Percentiles rank a stretch among this genome's conserved stretches.
Evolutionary conservation across 2,113 vertebrate genomes (phyloP).

Genomic region (Brachionichthys hirsutus): DNA sequence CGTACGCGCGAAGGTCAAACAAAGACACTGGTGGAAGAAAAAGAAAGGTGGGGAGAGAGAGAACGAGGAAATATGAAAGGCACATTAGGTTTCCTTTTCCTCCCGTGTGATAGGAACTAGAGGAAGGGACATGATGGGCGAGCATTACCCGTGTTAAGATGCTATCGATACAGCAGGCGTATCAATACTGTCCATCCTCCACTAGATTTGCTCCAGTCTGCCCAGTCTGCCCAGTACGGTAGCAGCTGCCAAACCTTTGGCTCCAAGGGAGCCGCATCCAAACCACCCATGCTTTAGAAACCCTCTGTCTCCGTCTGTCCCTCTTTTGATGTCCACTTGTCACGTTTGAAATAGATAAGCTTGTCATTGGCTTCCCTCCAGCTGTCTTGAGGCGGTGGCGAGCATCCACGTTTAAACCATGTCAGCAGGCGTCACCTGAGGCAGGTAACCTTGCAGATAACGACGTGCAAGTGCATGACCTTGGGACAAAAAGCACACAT

Average conservation of each 20-base stretch:
- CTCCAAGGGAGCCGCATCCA: conserved; percentile 43
- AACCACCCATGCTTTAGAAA: conserved; percentile 26
- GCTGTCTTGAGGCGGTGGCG: conserved; percentile 33
- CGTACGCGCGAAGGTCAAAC: conserved; percentile 65
- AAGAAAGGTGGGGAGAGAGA: conserved; percentile 33
- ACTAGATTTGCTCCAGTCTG: too few relatives aligned
- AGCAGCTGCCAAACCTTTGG: conserved; percentile 44
- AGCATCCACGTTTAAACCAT: conserved; percentile 61
- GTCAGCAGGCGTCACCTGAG: conserved; percentile 47
- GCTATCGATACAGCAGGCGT: too few relatives aligned
- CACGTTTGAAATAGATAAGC: conserved; percentile 67
- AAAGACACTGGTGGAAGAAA: conserved; percentile 18
- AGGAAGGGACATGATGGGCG: too few relatives aligned
- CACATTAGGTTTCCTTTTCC: too few relatives aligned
- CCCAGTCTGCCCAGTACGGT: conserved; percentile 61
- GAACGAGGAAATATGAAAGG: conserved; percentile 11
- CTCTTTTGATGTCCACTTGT: conserved; percentile 26
- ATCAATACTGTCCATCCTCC: background rate
- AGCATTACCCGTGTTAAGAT: too few relatives aligned
- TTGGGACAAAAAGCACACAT: too few relatives aligned
- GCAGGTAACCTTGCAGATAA: conserved; percentile 42
- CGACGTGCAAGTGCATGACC: too few relatives aligned
- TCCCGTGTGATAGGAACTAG: too few relatives aligned
- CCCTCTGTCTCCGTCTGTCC: background rate
- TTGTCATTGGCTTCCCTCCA: conserved; percentile 52